Percentiles rank a stretch among this genome's conserved stretches.
phyloP scores from a whole-genome alignment of 1,140 invertebrate genomes.

The Zophobas atratus region DNA sequence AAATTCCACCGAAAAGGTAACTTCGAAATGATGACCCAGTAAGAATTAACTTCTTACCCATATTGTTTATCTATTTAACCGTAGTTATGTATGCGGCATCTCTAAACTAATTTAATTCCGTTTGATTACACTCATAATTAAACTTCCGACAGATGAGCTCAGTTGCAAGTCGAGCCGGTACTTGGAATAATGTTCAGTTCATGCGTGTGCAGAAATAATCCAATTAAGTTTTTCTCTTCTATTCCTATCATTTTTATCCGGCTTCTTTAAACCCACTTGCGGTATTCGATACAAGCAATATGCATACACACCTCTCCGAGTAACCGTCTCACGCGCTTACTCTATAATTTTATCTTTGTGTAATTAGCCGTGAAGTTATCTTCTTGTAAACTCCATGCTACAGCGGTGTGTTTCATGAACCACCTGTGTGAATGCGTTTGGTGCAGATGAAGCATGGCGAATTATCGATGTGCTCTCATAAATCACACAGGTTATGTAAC shows the following conservation, averaged over 20 bases:
- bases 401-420: conserved; percentile 14
- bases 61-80: neutral
- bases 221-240: conserved; percentile 29
- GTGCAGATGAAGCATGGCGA: conserved; percentile 38
- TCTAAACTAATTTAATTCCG: conserved; percentile 25
- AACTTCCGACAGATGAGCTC: conserved; percentile 22
- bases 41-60: too few species aligned
- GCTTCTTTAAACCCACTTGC: conserved; percentile 4
- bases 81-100: neutral
- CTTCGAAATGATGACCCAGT: too few species aligned
- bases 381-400: conserved; percentile 13
- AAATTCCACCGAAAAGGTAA: too few species aligned
- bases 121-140: conserved; percentile 28
- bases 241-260: conserved; percentile 12
- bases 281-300: conserved; percentile 24
- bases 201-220: conserved; percentile 31
- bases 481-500: conserved; percentile 26
- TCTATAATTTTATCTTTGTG: conserved; percentile 44
- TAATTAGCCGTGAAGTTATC: conserved; percentile 48
- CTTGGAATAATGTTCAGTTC: conserved; percentile 13
- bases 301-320: conserved; percentile 28
- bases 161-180: neutral
- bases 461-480: conserved; percentile 17
- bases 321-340: conserved; percentile 39
- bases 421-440: conserved; percentile 33